phyloP scores from a whole-genome alignment of 2,888 invertebrate genomes.

The Octodonta nipae region DNA sequence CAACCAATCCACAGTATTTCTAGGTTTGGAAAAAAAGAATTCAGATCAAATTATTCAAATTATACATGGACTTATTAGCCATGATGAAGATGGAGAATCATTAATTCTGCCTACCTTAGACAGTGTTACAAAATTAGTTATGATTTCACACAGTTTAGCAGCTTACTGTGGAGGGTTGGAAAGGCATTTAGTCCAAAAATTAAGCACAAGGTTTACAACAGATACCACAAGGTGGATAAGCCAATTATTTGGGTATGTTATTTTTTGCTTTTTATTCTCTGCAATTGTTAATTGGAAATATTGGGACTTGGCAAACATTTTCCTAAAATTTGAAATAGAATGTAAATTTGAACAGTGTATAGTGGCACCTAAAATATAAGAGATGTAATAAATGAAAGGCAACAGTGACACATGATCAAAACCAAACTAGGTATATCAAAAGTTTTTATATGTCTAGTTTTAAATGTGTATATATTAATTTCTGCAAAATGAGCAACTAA shows the following conservation, averaged over 20 bases:
- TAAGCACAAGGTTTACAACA: slow-evolving; percentile 67
- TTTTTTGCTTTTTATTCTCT: too few species aligned
- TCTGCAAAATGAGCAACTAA: too few species aligned
- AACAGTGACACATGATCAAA: too few species aligned
- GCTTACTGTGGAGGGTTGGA: slow-evolving; percentile 78
- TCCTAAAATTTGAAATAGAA: too few species aligned
- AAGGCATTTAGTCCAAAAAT: slow-evolving; percentile 59
- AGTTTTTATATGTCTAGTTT: too few species aligned
- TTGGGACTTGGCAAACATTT: too few species aligned
- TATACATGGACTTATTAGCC: slow-evolving; percentile 46
- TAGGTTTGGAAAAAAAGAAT: slow-evolving; percentile 32
- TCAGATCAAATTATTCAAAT: slow-evolving; percentile 46
- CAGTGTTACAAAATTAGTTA: slow-evolving; percentile 49
- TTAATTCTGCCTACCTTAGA: slow-evolving; percentile 47
- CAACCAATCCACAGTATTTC: slow-evolving; percentile 29
- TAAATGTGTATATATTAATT: too few species aligned
- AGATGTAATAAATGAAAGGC: too few species aligned
- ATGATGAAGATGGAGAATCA: slow-evolving; percentile 51
- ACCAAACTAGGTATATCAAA: too few species aligned
- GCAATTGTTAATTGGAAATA: too few species aligned
- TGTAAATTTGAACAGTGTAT: too few species aligned
- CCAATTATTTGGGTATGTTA: slow-evolving; percentile 76
- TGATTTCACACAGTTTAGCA: slow-evolving; percentile 76
- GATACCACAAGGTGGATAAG: slow-evolving; percentile 82
- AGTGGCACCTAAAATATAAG: too few species aligned